Conservation (phyloP, 2,113 vertebrate genomes). For the Lethenteron camtschaticum region DNA sequence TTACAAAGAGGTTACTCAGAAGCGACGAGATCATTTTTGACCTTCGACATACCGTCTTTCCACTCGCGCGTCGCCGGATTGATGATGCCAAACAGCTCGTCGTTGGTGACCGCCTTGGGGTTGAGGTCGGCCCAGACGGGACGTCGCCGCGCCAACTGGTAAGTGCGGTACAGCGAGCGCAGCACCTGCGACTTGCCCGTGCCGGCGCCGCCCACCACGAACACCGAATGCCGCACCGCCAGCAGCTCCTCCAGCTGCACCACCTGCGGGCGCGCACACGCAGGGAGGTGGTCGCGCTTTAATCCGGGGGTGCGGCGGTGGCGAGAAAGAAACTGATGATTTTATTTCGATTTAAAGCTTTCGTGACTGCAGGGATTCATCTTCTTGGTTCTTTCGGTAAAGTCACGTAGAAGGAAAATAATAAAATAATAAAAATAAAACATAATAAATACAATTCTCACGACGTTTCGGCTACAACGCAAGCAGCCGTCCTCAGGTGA, state of each 20-base stretch:
- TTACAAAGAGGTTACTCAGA: no score
- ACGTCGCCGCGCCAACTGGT: constrained; percentile 53
- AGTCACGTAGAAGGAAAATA: no score
- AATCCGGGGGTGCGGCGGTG: no score
- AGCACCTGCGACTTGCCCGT: constrained; percentile 80
- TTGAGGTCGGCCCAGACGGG: constrained; percentile 75
- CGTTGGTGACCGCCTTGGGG: constrained; percentile 55
- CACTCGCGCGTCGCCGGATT: constrained; percentile 68
- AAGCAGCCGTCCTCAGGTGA: no score
- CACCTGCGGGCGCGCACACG: constrained; percentile 25
- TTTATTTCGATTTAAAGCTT: no score
- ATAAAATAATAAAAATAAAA: no score
- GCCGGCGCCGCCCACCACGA: constrained; percentile 63
- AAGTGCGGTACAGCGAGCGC: constrained; percentile 52
- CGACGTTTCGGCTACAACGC: no score
- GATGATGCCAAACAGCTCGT: constrained; percentile 58
- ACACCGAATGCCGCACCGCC: constrained; percentile 68
- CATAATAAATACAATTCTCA: no score
- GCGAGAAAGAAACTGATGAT: no score
- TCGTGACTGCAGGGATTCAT: no score
- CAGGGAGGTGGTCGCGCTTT: no score
- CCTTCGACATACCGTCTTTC: constrained; percentile 47
- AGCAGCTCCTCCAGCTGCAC: constrained; percentile 79
- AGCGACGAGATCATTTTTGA: neutral
- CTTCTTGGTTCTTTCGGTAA: no score